Base-by-base conservation (phyloP, 2,113 vertebrate species). In the Dicaeum eximium region DNA sequence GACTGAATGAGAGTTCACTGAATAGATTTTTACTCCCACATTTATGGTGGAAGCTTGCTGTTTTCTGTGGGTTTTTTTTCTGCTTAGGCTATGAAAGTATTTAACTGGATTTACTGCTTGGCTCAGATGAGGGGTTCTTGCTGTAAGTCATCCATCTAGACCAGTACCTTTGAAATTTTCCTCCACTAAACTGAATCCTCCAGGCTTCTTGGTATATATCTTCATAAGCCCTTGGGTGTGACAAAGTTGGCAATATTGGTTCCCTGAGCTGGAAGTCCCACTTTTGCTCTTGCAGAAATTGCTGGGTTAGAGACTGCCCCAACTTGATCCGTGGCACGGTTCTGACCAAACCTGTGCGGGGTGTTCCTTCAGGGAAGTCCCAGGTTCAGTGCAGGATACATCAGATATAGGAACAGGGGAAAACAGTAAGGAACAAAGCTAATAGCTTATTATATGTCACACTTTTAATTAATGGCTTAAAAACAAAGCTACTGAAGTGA, bases 391-490 rank as follows among this genome's bases (percentile, higher is more conserved):
- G 40, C 35, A 58, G 23, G 40, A 20, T 4, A 22, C 11, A n/a
- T 61, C 40, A 67, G 25, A 13, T 53, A n/a, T 0, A 82, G 25
- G 19, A 56, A 65, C 28, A 48, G 25, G 4, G 1, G 5, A 54
- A 80, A 90, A 25, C 6, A 37, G 38, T 38, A 37, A 58, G 44
- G 75, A 93, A 69, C 9, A 80, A 92, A 90, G 20, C 23, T 77
- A 86, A 30, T 24, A 77, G 33, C 35, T 72, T 73, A 56, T 82
- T 81, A 22, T 40, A 37, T 47, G 56, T 42, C 79, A 44, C 24
- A 35, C 40, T 92, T 94, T 24, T 58, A 92, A 94, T 92, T 84
- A 86, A 86, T 54, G 48, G 18, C 72, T 86, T 86, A 48, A 89
- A 92, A 88, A 22, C 35, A 74, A 75, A 80, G 57, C 56, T 40